These are phyloP conservation scores for Platycercus adscitus DNA, from an alignment of 2,113 vertebrate genomes.

Conservation along the genomic window DNA sequence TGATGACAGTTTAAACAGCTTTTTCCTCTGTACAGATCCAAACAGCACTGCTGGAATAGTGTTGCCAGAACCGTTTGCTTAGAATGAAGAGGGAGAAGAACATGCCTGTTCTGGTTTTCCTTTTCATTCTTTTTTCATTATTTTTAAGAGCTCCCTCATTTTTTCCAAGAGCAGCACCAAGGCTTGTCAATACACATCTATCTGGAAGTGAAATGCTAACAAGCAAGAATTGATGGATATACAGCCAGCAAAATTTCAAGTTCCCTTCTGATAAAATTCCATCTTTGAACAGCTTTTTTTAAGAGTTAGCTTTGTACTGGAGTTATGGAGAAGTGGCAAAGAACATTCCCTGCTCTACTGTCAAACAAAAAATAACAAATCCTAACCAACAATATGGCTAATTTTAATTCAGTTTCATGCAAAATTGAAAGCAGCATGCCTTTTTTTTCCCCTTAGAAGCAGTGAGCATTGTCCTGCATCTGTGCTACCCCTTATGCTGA, in stretches of 20 bases:
- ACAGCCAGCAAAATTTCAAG: not conserved
- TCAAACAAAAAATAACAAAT: not conserved
- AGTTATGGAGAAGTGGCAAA: not conserved
- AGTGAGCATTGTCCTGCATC: not conserved
- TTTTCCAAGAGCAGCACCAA: not conserved
- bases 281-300: slow-evolving; percentile 10
- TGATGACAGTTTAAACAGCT: not conserved
- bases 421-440: not conserved
- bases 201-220: not conserved
- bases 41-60: not conserved
- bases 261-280: slow-evolving; percentile 17
- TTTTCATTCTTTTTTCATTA: not conserved
- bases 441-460: not conserved
- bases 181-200: slow-evolving; percentile 10
- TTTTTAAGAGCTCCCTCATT: not conserved
- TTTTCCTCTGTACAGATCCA: not conserved
- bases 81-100: not conserved
- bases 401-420: not conserved
- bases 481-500: not conserved
- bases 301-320: not conserved
- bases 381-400: not conserved
- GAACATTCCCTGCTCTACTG: not conserved
- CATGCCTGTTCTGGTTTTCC: not conserved
- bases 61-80: not conserved
- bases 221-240: not conserved